These are phyloP conservation scores for Antidorcas marsupialis DNA, from an alignment of 2,113 vertebrate genomes.

Conservation along the genomic window DNA sequence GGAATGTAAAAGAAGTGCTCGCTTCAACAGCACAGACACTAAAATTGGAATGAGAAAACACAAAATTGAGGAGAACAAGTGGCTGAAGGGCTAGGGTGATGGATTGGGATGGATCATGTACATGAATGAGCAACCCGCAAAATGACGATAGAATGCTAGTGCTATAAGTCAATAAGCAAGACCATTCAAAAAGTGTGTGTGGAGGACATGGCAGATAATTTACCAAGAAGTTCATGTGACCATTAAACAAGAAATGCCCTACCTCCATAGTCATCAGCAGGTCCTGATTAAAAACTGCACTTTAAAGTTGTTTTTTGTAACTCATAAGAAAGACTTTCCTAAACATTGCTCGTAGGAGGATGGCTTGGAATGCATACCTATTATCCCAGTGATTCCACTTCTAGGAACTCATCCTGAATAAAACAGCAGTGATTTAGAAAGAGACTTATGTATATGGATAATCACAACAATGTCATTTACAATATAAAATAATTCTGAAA, in stretches of 20 bases:
- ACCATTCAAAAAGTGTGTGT: not conserved
- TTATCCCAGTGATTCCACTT: not conserved
- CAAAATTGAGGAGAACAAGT: not conserved
- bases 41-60: not conserved
- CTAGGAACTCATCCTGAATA: not conserved
- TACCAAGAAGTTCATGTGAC: not conserved
- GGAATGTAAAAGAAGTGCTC: not conserved
- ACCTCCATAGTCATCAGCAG: not conserved
- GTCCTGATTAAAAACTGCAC: not conserved
- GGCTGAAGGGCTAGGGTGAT: not conserved
- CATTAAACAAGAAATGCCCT: not conserved
- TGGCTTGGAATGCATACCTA: not conserved
- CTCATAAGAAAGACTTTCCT: not conserved
- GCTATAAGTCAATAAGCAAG: not conserved
- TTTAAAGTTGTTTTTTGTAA: not conserved
- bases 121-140: not conserved
- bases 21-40: rapidly evolving
- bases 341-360: not conserved
- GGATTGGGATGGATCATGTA: not conserved
- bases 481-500: not conserved
- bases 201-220: not conserved
- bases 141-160: not conserved
- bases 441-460: not conserved
- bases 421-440: not conserved
- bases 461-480: not conserved